Base-by-base conservation (phyloP, 2,113 vertebrate species). In the Semicossyphus pulcher region DNA sequence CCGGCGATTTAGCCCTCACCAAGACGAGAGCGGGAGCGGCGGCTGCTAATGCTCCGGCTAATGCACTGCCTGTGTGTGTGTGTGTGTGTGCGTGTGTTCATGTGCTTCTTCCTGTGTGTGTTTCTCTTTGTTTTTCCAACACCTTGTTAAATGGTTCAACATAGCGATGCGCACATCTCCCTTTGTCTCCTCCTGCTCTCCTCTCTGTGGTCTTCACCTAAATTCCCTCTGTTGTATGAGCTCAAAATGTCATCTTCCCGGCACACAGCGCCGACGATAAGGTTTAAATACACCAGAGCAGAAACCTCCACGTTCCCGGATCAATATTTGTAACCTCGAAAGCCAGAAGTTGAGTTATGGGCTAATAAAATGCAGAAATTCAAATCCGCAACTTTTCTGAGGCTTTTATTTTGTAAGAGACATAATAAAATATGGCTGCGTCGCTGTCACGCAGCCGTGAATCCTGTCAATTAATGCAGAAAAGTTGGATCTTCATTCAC, bases 41-140 rank as follows among this genome's bases (percentile, higher is more conserved):
- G 79, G 72, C 83, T 74, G 83, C 81, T 92, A 92, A 92, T 87
- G 85, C 81, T 86, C 57, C 3, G 39, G 76, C 84, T 89, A 91
- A 89, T 89, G 82, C 77, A 85, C 76, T 88, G 85, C 37, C 34
- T 37, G 49, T 16, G 34, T 56, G n/a, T 62, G 66, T 59, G 52
- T 69, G 56, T 48, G 44, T 63, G 48, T 37, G 51, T 72, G 45
- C 54, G 45, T 72, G 39, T 47, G 25, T 34, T 51, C 34, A 23
- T 32, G 49, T 66, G 54, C 54, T 44, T 63, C 57, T 52, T 36
- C 44, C 14, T 72, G 23, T 31, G 36, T 51, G 37, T 36, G 5
- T 60, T 72, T 51, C 53, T 72, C 52, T 78, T 76, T 79, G 74
- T 81, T 83, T 76, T 57, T 56, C 56, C 21, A 4, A 53, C 60